Evolutionary conservation across 2,888 invertebrate genomes (phyloP), one percentile per base, ranked within the genome.

Genomic region (Cephonodes hylas): DNA sequence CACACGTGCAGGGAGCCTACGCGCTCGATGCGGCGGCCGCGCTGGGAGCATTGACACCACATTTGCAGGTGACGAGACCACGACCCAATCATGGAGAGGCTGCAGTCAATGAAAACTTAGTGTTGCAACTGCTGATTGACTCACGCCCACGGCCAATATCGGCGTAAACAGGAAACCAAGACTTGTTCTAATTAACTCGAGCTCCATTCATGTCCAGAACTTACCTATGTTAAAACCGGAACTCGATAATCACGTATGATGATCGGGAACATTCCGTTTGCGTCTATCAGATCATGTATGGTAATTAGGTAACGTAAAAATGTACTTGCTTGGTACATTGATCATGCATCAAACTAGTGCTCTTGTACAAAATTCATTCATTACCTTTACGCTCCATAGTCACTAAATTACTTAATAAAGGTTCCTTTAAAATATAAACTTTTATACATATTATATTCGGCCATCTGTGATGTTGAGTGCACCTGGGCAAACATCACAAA

Each of bases 21-120:
- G 67, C 58, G 72, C n/a, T n/a, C n/a, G n/a, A n/a, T 66, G 67
- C 71, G 73, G 66, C 73, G 71, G 65, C 64, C 62, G 56, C 58
- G 72, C 65, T 38, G 73, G 70, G 78, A 78, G 72, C 78, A 74
- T 74, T 78, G 78, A 78, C 78, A 74, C 73, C 73, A 69, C 74
- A 71, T 74, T 74, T 69, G 78, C 78, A 78, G 78, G 78, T 78
- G 78, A 79, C 73, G 76, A 68, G 69, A 62, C 61, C 66, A 59
- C 65, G 60, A 67, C 58, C 53, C 45, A 58, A 61, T 61, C 61
- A 57, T 58, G 45, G 45, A 22, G 45, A 58, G 25, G 34, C 20
- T 31, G 10, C 23, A 61, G 61, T 58, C 25, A 10, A 61, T 42
- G 48, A 22, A 25, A 42, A 23, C 25, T 46, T 20, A 60, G 60